phyloP scores from a whole-genome alignment of 2,113 vertebrate genomes.

The Ageneiosus marmoratus region DNA sequence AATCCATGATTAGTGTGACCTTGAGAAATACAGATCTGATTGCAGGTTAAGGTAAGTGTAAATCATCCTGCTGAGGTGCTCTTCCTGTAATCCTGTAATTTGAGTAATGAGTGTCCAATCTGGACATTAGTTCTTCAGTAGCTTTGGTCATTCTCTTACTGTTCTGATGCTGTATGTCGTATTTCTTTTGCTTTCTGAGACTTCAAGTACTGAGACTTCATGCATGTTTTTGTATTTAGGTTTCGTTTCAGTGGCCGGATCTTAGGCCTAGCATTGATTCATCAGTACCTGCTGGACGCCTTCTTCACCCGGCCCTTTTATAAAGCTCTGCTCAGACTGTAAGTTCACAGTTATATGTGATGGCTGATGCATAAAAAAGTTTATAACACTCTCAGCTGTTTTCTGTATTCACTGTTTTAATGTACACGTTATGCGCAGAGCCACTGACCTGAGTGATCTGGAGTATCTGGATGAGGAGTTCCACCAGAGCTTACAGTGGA shows the following conservation, averaged over 20 bases:
- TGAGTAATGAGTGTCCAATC: background rate
- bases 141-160: background rate
- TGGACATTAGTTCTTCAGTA: background rate
- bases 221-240: constrained; percentile 67
- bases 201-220: background rate
- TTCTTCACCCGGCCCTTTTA: constrained; percentile 92
- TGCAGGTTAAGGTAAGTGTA: background rate
- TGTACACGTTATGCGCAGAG: constrained; percentile 63
- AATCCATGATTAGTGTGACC: background rate
- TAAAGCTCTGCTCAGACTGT: constrained; percentile 86
- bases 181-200: background rate
- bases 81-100: background rate
- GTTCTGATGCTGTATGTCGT: background rate
- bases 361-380: too few species aligned
- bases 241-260: constrained; percentile 89
- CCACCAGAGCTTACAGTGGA: constrained; percentile 91
- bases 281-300: constrained; percentile 89
- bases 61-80: background rate
- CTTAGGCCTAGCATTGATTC: constrained; percentile 85
- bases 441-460: constrained; percentile 86
- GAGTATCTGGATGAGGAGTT: constrained; percentile 91
- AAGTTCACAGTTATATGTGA: constrained; percentile 62
- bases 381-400: background rate
- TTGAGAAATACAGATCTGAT: background rate
- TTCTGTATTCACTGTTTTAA: background rate